Evolutionary conservation across 2,113 vertebrate genomes (phyloP), one percentile per base, ranked within the genome.

Genomic region (Tricholaema leucomelas): DNA sequence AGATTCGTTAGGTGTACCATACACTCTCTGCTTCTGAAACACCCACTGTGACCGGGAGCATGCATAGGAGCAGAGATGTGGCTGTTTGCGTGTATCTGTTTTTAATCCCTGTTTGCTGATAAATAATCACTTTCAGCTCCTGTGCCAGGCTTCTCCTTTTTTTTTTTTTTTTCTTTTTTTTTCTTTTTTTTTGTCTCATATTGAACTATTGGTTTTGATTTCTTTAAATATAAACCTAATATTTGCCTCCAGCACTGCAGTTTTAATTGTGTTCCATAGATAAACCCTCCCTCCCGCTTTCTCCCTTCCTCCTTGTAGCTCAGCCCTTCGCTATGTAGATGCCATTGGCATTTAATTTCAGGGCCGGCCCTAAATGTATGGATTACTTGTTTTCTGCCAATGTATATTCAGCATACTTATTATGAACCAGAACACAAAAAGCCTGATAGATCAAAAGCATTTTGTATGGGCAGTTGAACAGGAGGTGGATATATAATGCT

Each of bases 401-500:
- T 87, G 67, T 95, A 92, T 93, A 89, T 95, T 95, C 76, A 90
- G 95, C 84, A 87, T 95, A 92, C 96, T 87, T 92, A 95, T 94
- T 96, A 97, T 96, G 94, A 97, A 95, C 48, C 92, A 91, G 91
- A 93, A 90, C 61, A 97, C 97, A 98, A 97, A 97, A 97, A 95
- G 94, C 65, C 67, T 23, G 82, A 81, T 94, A 97, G 97, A 98
- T 98, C 98, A 98, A 98, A 98, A 98, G 97, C 96, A 73, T 96
- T 96, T 97, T 94, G 93, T 96, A 97, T 87, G 97, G 97, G 97
- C 97, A 97, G 97, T 97, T 97, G 93, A 97, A 97, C 95, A 97
- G 98, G 97, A 98, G 98, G 98, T 99, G 98, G 98, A 98, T 98
- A 98, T 98, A 98, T 98, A 98, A 97, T 98, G 98, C 98, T 98